These are phyloP conservation scores for Callospermophilus lateralis DNA, from an alignment of 2,113 vertebrate genomes.

Conservation along the genomic window DNA sequence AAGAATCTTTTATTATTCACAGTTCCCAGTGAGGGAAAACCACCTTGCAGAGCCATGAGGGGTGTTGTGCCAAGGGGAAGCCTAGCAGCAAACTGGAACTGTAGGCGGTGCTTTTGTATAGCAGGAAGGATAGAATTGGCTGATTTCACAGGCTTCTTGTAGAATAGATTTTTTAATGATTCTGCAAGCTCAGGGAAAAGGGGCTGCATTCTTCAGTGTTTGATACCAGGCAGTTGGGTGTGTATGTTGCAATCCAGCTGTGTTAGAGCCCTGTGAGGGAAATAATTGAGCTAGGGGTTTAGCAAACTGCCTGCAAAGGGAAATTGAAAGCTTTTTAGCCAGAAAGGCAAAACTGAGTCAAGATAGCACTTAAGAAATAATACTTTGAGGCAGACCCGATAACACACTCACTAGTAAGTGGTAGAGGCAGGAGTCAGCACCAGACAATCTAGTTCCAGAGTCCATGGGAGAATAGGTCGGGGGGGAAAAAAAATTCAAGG, in stretches of 20 bases:
- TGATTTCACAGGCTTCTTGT: not conserved
- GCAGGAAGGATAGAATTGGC: not conserved
- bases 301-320: not conserved
- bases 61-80: not conserved
- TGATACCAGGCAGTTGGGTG: not conserved
- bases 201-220: not conserved
- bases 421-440: not conserved
- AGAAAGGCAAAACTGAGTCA: not conserved
- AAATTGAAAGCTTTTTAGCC: not conserved
- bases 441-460: not conserved
- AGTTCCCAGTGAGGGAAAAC: not conserved
- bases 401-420: not conserved
- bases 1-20: not conserved
- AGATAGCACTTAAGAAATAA: slow-evolving; percentile 15
- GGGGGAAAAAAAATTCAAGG: not conserved
- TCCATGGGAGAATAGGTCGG: not conserved
- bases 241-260: not conserved
- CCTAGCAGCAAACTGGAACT: not conserved
- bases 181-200: not conserved
- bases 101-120: not conserved
- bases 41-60: no score
- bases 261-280: not conserved
- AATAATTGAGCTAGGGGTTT: not conserved
- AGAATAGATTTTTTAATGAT: not conserved
- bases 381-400: not conserved